A percentile compares a stretch with the other conserved stretches of the same genome.
Evolutionary conservation across 1,140 invertebrate genomes (phyloP).

Genomic region (Cydia amplana): DNA sequence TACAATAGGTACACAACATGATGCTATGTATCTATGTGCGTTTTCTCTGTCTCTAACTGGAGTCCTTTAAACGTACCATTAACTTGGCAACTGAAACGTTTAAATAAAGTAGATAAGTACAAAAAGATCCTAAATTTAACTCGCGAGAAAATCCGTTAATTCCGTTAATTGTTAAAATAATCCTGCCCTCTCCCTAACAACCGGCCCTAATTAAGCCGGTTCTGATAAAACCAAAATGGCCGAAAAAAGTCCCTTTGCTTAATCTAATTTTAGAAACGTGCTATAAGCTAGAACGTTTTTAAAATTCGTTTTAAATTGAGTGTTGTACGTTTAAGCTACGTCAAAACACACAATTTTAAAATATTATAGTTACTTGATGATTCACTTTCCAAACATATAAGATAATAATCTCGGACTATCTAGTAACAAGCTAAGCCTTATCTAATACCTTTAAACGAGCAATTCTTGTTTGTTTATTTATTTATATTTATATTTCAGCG

Average conservation of each 20-base stretch:
- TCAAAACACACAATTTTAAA: too few species aligned
- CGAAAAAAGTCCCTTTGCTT: conserved; percentile 6
- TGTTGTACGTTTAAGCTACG: background rate
- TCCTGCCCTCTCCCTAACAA: conserved; percentile 2
- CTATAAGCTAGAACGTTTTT: background rate
- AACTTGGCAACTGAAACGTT: conserved; percentile 4
- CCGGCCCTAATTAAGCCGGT: conserved; percentile 10
- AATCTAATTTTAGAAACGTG: conserved; percentile 21
- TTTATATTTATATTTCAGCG: too few species aligned
- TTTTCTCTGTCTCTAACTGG: too few species aligned
- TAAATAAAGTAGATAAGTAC: conserved; percentile 27
- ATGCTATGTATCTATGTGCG: too few species aligned
- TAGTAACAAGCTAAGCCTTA: too few species aligned
- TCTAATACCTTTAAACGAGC: too few species aligned
- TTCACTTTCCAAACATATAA: too few species aligned
- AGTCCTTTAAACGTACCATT: background rate
- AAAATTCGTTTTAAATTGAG: background rate
- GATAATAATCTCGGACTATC: too few species aligned
- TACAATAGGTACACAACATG: too few species aligned
- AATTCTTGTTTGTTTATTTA: too few species aligned
- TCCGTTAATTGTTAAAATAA: conserved; percentile 30
- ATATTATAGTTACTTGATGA: too few species aligned
- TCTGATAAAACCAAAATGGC: conserved; percentile 12
- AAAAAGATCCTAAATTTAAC: conserved; percentile 26
- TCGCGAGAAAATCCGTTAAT: conserved; percentile 24